Evolutionary conservation across 1,140 invertebrate species (phyloP).

Genomic region (Heliconius melpomene): DNA sequence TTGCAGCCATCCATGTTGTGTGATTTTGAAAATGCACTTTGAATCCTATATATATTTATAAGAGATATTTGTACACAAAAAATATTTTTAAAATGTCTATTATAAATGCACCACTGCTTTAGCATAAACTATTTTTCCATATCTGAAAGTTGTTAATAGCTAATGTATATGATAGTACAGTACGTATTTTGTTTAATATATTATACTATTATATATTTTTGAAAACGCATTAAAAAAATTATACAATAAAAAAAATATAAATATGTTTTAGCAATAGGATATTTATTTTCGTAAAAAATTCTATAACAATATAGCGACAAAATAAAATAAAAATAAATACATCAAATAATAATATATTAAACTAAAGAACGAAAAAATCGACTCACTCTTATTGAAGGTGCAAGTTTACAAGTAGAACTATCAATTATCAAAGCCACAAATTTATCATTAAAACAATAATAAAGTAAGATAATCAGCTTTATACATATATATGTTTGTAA

Average conservation of each 20-base stretch:
- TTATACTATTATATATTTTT: not conserved
- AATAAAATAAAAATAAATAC: not conserved
- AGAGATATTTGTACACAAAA: constrained; percentile 7
- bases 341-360: not conserved
- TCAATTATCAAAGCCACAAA: not conserved
- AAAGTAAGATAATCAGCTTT: not conserved
- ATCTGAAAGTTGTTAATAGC: not conserved
- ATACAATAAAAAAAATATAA: too few relatives aligned
- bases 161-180: not conserved
- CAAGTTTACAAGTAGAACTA: not conserved
- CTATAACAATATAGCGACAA: not conserved
- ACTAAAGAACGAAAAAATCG: not conserved
- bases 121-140: constrained; percentile 22
- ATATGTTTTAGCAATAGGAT: too few relatives aligned
- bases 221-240: not conserved
- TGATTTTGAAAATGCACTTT: constrained; percentile 24
- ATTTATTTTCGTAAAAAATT: too few relatives aligned
- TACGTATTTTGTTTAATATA: not conserved
- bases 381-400: not conserved
- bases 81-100: not conserved
- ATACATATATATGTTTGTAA: not conserved
- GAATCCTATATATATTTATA: constrained; percentile 21
- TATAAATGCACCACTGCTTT: constrained; percentile 3
- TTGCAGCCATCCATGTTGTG: constrained; percentile 51
- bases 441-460: constrained; percentile 1